These are phyloP conservation scores for Drosophila seclusa DNA, from an alignment of 2,888 invertebrate species.

Conservation along the genomic window DNA sequence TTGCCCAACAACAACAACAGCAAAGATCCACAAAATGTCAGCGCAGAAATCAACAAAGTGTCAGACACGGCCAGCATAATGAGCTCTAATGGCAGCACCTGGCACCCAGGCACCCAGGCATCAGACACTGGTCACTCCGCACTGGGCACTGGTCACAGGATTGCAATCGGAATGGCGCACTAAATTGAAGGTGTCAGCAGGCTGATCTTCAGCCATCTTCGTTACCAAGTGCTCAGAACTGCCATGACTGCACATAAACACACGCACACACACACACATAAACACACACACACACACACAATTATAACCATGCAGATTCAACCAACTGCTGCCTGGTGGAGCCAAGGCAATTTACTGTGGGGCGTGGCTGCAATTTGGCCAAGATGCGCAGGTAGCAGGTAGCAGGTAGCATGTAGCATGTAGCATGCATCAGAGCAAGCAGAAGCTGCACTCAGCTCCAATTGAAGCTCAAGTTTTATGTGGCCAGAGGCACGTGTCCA, in stretches of 20 bases:
- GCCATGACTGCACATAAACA: slow-evolving; percentile 9
- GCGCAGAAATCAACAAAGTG: slow-evolving; percentile 71
- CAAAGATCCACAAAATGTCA: slow-evolving; percentile 64
- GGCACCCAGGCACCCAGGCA: slow-evolving; percentile 4
- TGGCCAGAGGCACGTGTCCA: slow-evolving; percentile 71
- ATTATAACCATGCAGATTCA: not conserved
- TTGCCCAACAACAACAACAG: slow-evolving; percentile 6
- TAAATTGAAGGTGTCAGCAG: slow-evolving; percentile 71
- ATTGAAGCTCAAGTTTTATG: slow-evolving; percentile 39
- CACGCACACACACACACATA: not conserved
- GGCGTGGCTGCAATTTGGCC: slow-evolving; percentile 71
- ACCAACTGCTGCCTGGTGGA: slow-evolving; percentile 41
- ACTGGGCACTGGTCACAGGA: slow-evolving; percentile 7
- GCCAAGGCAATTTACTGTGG: slow-evolving; percentile 51
- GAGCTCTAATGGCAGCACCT: slow-evolving; percentile 69
- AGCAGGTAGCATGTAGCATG: not conserved
- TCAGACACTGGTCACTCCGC: not conserved
- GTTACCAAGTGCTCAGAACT: slow-evolving; percentile 30
- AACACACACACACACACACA: not conserved
- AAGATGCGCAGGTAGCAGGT: slow-evolving; percentile 51
- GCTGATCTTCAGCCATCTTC: slow-evolving; percentile 55
- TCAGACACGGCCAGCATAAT: slow-evolving; percentile 60
- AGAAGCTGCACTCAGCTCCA: slow-evolving; percentile 49
- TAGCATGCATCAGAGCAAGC: slow-evolving; percentile 10
- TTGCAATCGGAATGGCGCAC: slow-evolving; percentile 27